A percentile compares a stretch with the other conserved stretches of the same genome.
Conservation (phyloP, 2,888 invertebrate genomes). For the Scelioninae gen. 1 region DNA sequence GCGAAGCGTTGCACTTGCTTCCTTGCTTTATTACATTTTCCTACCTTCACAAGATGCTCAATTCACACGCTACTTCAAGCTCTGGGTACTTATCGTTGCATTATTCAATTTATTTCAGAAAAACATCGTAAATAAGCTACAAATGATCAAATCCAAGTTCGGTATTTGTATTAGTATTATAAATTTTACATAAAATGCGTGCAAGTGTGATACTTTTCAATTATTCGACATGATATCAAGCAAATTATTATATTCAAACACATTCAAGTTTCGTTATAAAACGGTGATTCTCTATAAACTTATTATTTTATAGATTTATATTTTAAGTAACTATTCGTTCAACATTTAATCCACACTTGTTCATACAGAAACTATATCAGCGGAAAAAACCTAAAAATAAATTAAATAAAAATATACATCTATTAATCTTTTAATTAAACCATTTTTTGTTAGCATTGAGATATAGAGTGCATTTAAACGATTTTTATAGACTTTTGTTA, state of each 20-base stretch:
- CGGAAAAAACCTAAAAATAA: not conserved
- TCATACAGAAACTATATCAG: no score
- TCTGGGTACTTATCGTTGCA: conserved; percentile 44
- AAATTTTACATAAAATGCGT: conserved; percentile 16
- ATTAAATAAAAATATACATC: not conserved
- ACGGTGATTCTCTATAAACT: no score
- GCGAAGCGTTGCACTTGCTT: conserved; percentile 73
- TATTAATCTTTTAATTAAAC: conserved; percentile 1
- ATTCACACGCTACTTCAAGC: conserved; percentile 50
- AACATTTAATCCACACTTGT: no score
- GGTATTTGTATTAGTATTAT: not conserved
- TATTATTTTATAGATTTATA: no score
- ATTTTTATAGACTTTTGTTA: conserved; percentile 17
- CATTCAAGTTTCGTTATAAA: not conserved
- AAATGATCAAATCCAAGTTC: conserved; percentile 12
- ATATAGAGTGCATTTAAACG: not conserved
- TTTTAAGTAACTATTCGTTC: no score
- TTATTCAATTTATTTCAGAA: conserved; percentile 51
- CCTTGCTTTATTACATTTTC: conserved; percentile 71
- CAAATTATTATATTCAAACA: not conserved
- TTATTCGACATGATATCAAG: not conserved
- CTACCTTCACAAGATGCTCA: conserved; percentile 54
- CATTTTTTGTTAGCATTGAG: not conserved
- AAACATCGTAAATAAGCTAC: conserved; percentile 30
- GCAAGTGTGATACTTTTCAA: not conserved